Conservation (phyloP, 2,888 invertebrate genomes). For the Torymus aiolomorphi region DNA sequence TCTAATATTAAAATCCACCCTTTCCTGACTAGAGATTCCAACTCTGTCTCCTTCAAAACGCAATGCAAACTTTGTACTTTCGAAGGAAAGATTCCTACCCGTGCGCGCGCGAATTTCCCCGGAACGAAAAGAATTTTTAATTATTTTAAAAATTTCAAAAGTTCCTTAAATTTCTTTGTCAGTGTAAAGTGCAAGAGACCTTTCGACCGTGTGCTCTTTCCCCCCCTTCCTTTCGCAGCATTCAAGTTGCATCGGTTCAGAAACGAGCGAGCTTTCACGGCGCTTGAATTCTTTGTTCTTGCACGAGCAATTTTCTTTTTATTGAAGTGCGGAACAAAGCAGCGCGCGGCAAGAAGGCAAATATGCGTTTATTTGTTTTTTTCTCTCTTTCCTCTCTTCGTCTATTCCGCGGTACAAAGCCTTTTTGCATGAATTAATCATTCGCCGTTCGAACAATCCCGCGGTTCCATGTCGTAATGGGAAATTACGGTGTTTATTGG, state of each 20-base stretch:
- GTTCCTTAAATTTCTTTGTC: slow-evolving; percentile 11
- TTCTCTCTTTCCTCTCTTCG: neutral
- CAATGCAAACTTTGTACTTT: too few relatives aligned
- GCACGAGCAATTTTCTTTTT: slow-evolving; percentile 47
- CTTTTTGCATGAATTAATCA: slow-evolving; percentile 12
- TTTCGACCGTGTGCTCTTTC: neutral
- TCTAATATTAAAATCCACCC: too few relatives aligned
- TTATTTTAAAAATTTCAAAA: slow-evolving; percentile 7
- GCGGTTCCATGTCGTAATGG: too few relatives aligned
- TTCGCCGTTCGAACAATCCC: neutral
- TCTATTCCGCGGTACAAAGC: slow-evolving; percentile 3
- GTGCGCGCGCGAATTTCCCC: too few relatives aligned
- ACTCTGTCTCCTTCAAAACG: too few relatives aligned
- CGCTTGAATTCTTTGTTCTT: slow-evolving; percentile 46
- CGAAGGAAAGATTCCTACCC: too few relatives aligned
- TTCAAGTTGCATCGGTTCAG: slow-evolving; percentile 42
- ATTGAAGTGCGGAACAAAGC: slow-evolving; percentile 42
- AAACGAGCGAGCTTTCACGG: slow-evolving; percentile 2
- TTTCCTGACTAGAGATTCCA: too few relatives aligned
- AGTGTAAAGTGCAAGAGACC: neutral
- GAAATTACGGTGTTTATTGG: too few relatives aligned
- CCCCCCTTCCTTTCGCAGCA: neutral
- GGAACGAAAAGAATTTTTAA: neutral
- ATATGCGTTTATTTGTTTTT: slow-evolving; percentile 43
- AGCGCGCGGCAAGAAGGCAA: slow-evolving; percentile 23